phyloP scores from a whole-genome alignment of 2,888 invertebrate species.

The Ornithoptera priamus region DNA sequence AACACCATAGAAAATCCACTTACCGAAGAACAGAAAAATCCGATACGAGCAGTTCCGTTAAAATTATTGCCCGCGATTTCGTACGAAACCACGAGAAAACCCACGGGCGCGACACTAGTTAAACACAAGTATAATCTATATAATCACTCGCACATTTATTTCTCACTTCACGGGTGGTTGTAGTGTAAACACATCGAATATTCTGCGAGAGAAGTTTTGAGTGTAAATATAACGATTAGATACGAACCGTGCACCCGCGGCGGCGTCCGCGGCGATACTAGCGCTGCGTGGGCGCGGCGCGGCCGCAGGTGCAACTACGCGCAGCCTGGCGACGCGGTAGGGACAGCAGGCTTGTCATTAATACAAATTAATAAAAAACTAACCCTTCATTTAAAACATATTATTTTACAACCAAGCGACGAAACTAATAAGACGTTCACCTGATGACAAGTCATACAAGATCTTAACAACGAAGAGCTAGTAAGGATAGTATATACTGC shows the following conservation, averaged over 20 bases:
- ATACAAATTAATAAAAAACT: background rate
- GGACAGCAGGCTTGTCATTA: conserved; percentile 16
- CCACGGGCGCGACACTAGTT: conserved; percentile 40
- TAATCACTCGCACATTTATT: conserved; percentile 51
- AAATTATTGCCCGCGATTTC: conserved; percentile 65
- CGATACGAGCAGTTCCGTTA: conserved; percentile 61
- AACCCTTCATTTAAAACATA: background rate
- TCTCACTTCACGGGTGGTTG: conserved; percentile 55
- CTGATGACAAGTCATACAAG: no score
- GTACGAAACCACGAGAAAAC: conserved; percentile 66
- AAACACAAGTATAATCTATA: conserved; percentile 42
- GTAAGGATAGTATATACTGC: no score
- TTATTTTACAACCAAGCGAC: no score
- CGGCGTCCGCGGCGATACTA: conserved; percentile 55
- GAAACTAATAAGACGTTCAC: no score
- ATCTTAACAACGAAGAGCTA: no score
- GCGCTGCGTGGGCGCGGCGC: conserved; percentile 44
- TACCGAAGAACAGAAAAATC: conserved; percentile 61
- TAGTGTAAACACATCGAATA: conserved; percentile 51
- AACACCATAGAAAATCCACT: conserved; percentile 63
- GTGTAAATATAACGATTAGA: conserved; percentile 33
- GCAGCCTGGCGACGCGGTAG: conserved; percentile 31
- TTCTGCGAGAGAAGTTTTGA: conserved; percentile 64
- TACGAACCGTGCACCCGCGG: conserved; percentile 34
- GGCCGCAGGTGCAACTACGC: conserved; percentile 43